Percentiles rank a stretch among this genome's conserved stretches.
phyloP scores from a whole-genome alignment of 2,888 invertebrate species.

The Mactromeris polynyma region DNA sequence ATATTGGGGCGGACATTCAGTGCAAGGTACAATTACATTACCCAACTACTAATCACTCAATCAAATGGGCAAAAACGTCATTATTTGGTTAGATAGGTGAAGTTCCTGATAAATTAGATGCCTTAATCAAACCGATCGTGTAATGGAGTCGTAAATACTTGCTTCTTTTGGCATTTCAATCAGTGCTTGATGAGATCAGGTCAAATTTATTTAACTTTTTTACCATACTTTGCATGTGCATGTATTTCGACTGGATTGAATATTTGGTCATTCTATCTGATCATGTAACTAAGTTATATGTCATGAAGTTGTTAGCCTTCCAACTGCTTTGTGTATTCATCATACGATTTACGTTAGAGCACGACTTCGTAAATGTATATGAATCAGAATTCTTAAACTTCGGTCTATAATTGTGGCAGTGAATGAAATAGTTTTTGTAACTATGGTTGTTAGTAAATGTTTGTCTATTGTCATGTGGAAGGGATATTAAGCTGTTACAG shows the following conservation, averaged over 20 bases:
- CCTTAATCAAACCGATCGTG: background rate
- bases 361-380: too few species aligned
- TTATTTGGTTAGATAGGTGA: background rate
- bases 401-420: too few species aligned
- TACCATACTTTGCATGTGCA: background rate
- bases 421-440: too few species aligned
- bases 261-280: background rate
- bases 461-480: too few species aligned
- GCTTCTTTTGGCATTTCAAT: background rate
- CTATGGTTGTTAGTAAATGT: too few species aligned
- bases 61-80: background rate
- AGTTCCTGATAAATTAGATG: background rate
- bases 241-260: background rate
- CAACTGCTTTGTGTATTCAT: too few species aligned
- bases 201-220: background rate
- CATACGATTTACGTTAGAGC: too few species aligned
- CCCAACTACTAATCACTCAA: background rate
- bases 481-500: too few species aligned
- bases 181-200: background rate
- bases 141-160: background rate
- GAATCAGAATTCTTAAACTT: too few species aligned
- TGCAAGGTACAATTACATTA: background rate
- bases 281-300: background rate
- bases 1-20: background rate
- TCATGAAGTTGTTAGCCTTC: too few species aligned